Conservation (phyloP, 1,140 invertebrate species). For the Bombus picipes region DNA sequence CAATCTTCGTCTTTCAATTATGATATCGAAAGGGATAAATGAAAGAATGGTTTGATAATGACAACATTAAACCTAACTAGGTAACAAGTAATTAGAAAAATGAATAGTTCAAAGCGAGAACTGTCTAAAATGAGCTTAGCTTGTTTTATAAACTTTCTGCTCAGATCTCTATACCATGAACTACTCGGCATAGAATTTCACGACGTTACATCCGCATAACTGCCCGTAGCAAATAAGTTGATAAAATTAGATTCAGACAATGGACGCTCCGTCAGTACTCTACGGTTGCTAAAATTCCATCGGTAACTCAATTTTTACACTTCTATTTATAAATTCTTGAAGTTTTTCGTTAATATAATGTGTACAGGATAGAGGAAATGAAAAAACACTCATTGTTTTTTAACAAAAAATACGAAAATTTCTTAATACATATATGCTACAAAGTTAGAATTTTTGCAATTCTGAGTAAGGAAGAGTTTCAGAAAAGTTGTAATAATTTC, state of each 20-base stretch:
- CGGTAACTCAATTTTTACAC: background rate
- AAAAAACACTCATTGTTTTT: background rate
- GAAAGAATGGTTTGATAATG: background rate
- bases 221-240: background rate
- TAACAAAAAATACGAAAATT: background rate
- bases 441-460: background rate
- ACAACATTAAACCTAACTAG: background rate
- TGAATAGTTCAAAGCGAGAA: background rate
- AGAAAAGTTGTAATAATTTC: too few relatives aligned
- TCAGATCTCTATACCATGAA: background rate
- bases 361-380: background rate
- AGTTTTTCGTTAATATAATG: background rate
- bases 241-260: conserved; percentile 1
- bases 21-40: background rate
- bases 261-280: background rate
- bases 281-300: background rate
- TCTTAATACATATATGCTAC: background rate
- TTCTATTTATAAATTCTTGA: background rate
- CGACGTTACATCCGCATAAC: too few relatives aligned
- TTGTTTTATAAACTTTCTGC: background rate
- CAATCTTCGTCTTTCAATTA: background rate
- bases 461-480: too few relatives aligned
- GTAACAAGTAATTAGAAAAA: background rate
- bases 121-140: background rate
- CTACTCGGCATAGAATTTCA: background rate